Percentiles rank a stretch among this genome's conserved stretches.
These are phyloP conservation scores for Epirrhoe alternata DNA, from an alignment of 2,888 invertebrate genomes.

Conservation along the genomic window DNA sequence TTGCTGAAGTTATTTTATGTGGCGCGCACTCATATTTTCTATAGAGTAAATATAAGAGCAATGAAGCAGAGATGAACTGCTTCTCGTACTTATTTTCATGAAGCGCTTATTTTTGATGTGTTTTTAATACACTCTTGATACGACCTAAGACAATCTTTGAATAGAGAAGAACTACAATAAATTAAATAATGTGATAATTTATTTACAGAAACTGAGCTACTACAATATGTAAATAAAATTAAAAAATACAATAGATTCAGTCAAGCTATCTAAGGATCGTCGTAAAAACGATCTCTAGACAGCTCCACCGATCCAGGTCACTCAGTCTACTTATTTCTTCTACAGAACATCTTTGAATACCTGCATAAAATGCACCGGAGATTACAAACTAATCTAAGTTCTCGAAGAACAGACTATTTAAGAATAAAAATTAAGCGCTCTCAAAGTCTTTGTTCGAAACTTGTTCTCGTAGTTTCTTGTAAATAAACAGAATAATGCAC, in stretches of 20 bases:
- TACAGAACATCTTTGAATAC: neutral
- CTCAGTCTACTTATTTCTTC: too few species aligned
- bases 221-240: too few species aligned
- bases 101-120: neutral
- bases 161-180: too few species aligned
- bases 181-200: too few species aligned
- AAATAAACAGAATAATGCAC: constrained; percentile 1
- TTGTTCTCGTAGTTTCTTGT: constrained; percentile 13
- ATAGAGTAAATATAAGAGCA: neutral
- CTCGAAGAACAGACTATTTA: constrained; percentile 19
- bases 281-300: too few species aligned
- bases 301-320: too few species aligned
- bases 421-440: constrained; percentile 21
- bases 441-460: constrained; percentile 23
- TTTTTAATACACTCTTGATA: too few species aligned
- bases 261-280: too few species aligned
- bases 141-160: too few species aligned
- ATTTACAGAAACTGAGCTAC: too few species aligned
- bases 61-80: neutral
- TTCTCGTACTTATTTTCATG: neutral
- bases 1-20: constrained; percentile 33
- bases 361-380: constrained; percentile 2
- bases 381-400: constrained; percentile 18
- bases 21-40: constrained; percentile 17
- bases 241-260: too few species aligned